Evolutionary conservation across 64 coral and sea anemone genomes (phyloP).

Genomic region (Montipora foliosa): DNA sequence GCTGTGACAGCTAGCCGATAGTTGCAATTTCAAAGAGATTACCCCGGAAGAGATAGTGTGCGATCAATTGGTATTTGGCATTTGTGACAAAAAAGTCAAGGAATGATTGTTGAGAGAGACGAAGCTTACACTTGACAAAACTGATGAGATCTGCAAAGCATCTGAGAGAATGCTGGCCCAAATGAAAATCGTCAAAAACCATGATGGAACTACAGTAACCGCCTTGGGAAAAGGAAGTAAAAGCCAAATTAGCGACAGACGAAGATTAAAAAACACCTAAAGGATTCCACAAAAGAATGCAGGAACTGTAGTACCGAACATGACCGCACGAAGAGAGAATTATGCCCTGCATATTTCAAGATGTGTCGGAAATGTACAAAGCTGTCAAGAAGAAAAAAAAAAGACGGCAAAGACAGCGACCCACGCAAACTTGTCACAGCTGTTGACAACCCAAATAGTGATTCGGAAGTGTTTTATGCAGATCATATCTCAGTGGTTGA

Average conservation of each 20-base stretch:
- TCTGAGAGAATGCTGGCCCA: too few species aligned
- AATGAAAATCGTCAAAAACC: too few species aligned
- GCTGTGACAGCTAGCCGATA: neutral
- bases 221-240: too few species aligned
- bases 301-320: neutral
- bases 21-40: neutral
- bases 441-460: neutral
- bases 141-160: too few species aligned
- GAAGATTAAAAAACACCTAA: too few species aligned
- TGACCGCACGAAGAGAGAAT: neutral
- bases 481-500: conserved; percentile 7
- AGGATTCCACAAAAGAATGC: neutral
- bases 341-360: neutral
- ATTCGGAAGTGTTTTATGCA: neutral
- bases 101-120: too few species aligned
- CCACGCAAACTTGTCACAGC: neutral
- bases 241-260: too few species aligned
- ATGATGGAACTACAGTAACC: too few species aligned
- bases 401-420: neutral
- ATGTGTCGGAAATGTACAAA: neutral
- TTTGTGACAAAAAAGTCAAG: too few species aligned
- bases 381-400: neutral
- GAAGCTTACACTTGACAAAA: too few species aligned
- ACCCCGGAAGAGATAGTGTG: too few species aligned
- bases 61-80: too few species aligned